Evolutionary conservation across 1,140 invertebrate species (phyloP).

Genomic region (Temnothorax nylanderi): DNA sequence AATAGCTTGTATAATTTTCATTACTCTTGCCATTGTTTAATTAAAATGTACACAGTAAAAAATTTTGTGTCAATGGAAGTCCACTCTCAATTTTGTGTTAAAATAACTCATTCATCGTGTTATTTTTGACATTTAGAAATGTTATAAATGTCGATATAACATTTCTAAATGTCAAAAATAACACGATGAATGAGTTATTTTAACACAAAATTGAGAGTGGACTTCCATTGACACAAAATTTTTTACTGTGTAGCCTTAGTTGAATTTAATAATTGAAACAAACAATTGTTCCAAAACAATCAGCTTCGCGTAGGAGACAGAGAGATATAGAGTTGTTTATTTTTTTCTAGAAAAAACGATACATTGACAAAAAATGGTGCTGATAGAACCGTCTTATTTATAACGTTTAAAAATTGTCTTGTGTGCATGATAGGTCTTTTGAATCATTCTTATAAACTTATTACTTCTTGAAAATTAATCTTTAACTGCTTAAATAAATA

Average conservation of each 20-base stretch:
- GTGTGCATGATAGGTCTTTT: neutral
- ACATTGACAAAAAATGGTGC: neutral
- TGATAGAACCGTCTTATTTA: neutral
- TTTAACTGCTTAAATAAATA: slow-evolving; percentile 8
- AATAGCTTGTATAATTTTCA: slow-evolving; percentile 22
- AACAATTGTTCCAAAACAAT: slow-evolving; percentile 9
- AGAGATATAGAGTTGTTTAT: neutral
- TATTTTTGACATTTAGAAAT: too few relatives aligned
- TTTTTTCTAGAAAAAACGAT: neutral
- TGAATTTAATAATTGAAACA: slow-evolving; percentile 25
- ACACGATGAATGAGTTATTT: too few relatives aligned
- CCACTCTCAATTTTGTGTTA: too few relatives aligned
- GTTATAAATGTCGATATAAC: too few relatives aligned
- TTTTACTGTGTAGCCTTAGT: neutral
- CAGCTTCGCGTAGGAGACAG: neutral
- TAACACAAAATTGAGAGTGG: too few relatives aligned
- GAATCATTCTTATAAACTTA: neutral
- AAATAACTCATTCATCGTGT: too few relatives aligned
- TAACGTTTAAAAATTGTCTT: neutral
- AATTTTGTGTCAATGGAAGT: too few relatives aligned
- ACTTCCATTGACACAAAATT: too few relatives aligned
- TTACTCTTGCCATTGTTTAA: neutral
- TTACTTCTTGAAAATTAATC: neutral
- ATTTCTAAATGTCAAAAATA: too few relatives aligned
- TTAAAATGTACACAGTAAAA: too few relatives aligned